These are phyloP conservation scores for Brenthis daphne DNA, from an alignment of 2,888 invertebrate species.

Conservation along the genomic window DNA sequence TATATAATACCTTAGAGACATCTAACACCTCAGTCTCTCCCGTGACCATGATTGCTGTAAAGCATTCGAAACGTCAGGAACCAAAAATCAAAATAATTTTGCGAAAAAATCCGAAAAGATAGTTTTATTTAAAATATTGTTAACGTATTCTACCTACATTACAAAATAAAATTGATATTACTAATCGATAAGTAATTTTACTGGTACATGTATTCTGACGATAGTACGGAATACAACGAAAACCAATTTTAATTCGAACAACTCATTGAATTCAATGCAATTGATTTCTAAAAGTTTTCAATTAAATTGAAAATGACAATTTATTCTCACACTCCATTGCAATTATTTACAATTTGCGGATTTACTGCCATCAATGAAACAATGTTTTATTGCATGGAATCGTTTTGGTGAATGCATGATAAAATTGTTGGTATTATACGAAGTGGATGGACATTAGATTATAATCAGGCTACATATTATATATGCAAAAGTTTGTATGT, in stretches of 20 bases:
- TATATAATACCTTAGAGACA: too few relatives aligned
- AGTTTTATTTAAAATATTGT: too few relatives aligned
- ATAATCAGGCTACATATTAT: neutral
- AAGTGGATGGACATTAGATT: neutral
- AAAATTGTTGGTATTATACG: constrained; percentile 15
- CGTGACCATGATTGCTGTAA: too few relatives aligned
- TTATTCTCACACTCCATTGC: constrained; percentile 31
- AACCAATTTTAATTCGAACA: constrained; percentile 39
- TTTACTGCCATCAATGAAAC: constrained; percentile 29
- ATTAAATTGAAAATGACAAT: constrained; percentile 36
- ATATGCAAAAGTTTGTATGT: too few relatives aligned
- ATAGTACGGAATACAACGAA: constrained; percentile 24
- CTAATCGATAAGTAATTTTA: constrained; percentile 7
- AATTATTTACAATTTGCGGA: constrained; percentile 37
- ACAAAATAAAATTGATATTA: neutral
- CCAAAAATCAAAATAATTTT: too few relatives aligned
- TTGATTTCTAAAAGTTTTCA: constrained; percentile 43
- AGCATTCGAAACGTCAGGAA: too few relatives aligned
- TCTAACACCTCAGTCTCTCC: too few relatives aligned
- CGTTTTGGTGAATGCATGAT: constrained; percentile 24
- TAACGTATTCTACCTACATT: too few relatives aligned
- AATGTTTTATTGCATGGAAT: constrained; percentile 31
- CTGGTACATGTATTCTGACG: neutral
- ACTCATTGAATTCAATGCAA: constrained; percentile 37
- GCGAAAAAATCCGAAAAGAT: too few relatives aligned